Evolutionary conservation across 2,888 invertebrate genomes (phyloP).

Genomic region (Cancer borealis): DNA sequence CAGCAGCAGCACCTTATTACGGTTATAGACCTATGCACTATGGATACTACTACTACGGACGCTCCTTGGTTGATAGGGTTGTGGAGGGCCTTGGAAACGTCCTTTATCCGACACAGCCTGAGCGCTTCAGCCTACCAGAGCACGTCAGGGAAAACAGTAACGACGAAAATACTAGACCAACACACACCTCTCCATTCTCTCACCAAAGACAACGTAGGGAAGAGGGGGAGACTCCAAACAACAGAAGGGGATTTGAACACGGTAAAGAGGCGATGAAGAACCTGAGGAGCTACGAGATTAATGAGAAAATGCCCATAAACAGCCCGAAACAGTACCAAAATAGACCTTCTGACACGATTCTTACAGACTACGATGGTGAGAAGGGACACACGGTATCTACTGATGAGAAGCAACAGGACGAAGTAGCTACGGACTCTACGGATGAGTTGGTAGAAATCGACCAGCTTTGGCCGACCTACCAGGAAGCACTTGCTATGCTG

Average conservation of each 20-base stretch:
- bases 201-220: neutral
- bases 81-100: slow-evolving; percentile 2
- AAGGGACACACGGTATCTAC: neutral
- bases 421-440: neutral
- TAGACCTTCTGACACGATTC: neutral
- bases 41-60: neutral
- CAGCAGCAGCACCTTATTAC: neutral
- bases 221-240: neutral
- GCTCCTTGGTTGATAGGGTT: slow-evolving; percentile 49
- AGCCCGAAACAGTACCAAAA: neutral
- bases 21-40: neutral
- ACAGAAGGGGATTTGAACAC: neutral
- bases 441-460: neutral
- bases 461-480: slow-evolving; percentile 39
- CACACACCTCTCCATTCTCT: neutral
- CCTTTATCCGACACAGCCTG: neutral
- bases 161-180: neutral
- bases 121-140: neutral
- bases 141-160: neutral
- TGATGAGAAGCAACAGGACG: neutral
- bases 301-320: neutral
- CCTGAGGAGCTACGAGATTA: neutral
- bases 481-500: neutral
- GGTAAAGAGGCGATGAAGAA: neutral
- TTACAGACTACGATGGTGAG: neutral